phyloP scores from a whole-genome alignment of 2,888 invertebrate species.

The Eurois occulta region DNA sequence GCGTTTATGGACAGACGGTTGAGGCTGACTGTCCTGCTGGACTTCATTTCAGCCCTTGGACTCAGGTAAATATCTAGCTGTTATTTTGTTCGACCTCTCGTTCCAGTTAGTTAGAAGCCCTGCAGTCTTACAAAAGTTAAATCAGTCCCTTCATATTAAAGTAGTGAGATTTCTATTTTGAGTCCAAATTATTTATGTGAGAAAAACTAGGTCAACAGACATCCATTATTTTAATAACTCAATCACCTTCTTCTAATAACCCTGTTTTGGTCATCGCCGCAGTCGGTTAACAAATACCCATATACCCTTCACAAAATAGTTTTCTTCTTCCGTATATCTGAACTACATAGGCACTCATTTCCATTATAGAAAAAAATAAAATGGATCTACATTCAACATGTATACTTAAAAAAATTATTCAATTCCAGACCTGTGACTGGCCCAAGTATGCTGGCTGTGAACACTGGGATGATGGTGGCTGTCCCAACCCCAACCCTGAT shows the following conservation, averaged over 20 bases:
- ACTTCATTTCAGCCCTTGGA: slow-evolving; percentile 63
- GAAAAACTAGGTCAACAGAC: background rate
- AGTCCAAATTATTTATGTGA: background rate
- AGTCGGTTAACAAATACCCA: background rate
- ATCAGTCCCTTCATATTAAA: background rate
- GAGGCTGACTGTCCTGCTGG: slow-evolving; percentile 60
- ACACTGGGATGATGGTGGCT: background rate
- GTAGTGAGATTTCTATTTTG: too few species aligned
- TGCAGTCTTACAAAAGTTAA: background rate
- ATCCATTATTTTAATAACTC: background rate
- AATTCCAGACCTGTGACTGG: slow-evolving; percentile 67
- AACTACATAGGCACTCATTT: too few species aligned
- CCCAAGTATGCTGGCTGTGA: slow-evolving; percentile 65
- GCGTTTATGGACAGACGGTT: slow-evolving; percentile 60
- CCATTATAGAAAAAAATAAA: too few species aligned
- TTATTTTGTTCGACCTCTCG: background rate
- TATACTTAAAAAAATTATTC: background rate
- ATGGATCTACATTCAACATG: background rate
- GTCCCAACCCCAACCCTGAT: background rate
- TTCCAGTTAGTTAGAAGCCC: background rate
- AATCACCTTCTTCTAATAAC: background rate
- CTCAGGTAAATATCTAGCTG: slow-evolving; percentile 41
- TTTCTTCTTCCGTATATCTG: too few species aligned
- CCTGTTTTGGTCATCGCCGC: background rate
- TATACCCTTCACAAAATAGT: too few species aligned